Evolutionary conservation across 2,888 invertebrate genomes (phyloP).

Genomic region (Pocota personata): DNA sequence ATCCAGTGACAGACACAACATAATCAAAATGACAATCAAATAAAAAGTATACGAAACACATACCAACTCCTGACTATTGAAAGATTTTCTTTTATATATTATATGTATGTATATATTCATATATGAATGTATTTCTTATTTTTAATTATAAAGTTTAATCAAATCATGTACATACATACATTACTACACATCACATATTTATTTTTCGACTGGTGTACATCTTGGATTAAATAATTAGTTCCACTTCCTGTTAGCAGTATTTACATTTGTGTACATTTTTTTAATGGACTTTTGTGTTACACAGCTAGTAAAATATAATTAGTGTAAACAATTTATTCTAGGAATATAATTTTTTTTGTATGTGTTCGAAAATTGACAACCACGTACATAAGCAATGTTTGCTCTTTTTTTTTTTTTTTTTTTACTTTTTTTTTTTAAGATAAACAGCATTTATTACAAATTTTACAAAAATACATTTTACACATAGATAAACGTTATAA

Average conservation of each 20-base stretch:
- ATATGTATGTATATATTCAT: conserved; percentile 12
- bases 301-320: conserved; percentile 1
- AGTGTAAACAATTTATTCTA: conserved; percentile 20
- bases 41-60: background rate
- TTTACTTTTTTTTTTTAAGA: background rate
- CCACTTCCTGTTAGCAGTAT: conserved; percentile 8
- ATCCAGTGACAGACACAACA: conserved; percentile 39
- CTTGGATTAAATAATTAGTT: conserved; percentile 25
- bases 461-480: conserved; percentile 53
- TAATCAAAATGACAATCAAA: conserved; percentile 38
- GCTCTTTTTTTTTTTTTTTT: background rate
- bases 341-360: conserved; percentile 5
- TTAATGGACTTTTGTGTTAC: conserved; percentile 28
- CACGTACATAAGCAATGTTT: conserved; percentile 30
- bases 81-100: conserved; percentile 8
- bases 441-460: conserved; percentile 20
- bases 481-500: conserved; percentile 19
- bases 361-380: conserved; percentile 27
- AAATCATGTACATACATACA: conserved; percentile 44
- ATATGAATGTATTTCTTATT: conserved; percentile 19
- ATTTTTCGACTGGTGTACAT: conserved; percentile 21
- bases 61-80: background rate
- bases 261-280: conserved; percentile 4
- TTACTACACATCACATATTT: conserved; percentile 26
- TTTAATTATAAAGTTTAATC: conserved; percentile 54